phyloP scores from a whole-genome alignment of 35 echinoderm and acorn worm genomes.

The Amphiura filiformis region DNA sequence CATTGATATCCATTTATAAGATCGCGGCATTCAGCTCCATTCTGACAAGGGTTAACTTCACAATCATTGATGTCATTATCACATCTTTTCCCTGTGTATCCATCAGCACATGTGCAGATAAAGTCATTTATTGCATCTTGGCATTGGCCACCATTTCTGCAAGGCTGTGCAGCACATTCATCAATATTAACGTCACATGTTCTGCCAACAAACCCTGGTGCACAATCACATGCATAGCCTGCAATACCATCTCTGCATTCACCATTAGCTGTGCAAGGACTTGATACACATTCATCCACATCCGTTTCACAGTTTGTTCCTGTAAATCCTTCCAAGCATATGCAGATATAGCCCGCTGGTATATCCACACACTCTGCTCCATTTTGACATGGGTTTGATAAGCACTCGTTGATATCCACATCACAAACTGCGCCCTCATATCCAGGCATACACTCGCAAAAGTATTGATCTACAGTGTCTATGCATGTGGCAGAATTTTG shows the following conservation, averaged over 20 bases:
- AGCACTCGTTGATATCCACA: slow-evolving; percentile 13
- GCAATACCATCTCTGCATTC: neutral
- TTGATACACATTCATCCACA: neutral
- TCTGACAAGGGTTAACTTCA: slow-evolving; percentile 59
- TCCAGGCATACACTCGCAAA: slow-evolving; percentile 1
- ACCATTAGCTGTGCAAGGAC: neutral
- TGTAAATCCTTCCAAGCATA: slow-evolving; percentile 6
- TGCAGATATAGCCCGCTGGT: neutral
- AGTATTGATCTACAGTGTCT: neutral
- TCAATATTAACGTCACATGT: slow-evolving; percentile 25
- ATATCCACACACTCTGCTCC: neutral
- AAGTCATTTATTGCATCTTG: slow-evolving; percentile 74
- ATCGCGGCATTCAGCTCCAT: slow-evolving; percentile 41
- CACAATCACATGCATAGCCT: neutral
- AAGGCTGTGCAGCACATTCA: neutral
- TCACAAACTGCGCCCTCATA: slow-evolving; percentile 9
- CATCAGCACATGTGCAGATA: slow-evolving; percentile 58
- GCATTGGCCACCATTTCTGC: slow-evolving; percentile 44
- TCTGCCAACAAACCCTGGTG: neutral
- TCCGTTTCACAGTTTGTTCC: neutral
- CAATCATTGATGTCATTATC: slow-evolving; percentile 82
- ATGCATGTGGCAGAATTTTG: slow-evolving; percentile 27
- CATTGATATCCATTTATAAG: slow-evolving; percentile 25
- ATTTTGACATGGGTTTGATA: neutral
- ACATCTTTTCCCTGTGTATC: slow-evolving; percentile 68